Base-by-base conservation (phyloP, 1,140 invertebrate species). In the Drosophila insularis region DNA sequence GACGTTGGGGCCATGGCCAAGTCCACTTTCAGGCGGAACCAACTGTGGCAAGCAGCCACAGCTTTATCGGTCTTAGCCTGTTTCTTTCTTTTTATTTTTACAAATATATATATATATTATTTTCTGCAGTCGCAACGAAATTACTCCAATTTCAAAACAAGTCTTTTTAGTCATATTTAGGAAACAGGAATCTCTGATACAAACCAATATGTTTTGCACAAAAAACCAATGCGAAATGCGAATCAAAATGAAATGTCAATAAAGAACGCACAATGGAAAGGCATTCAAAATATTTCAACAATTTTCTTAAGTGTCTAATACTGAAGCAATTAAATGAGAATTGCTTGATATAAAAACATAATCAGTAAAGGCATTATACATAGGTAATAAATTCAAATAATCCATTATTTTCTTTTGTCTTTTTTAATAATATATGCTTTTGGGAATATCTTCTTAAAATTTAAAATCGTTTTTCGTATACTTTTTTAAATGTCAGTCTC, bases 61-160 rank as follows among this genome's bases (percentile, higher is more conserved):
- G 19, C 64, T 60, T 37, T 37, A 37, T 37, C 14, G 50, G 17
- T n/a, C 32, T 46, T 46, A 8, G 14, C 7, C 10, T 11, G 32
- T 35, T 35, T 35, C 10, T 35, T 35, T 35, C 10, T 8, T 35
- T 8, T 11, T 35, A 10, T 35, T 10, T 10, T 35, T 35, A 7
- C 4, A 3, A 3, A 23, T 23, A 4, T 23, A 3, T 23, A 2
- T 23, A 23, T 23, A 23, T 23, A 23, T 27, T 14, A 6, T 43
- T 46, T 46, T 21, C 8, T 21, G 43, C 43, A 63, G 64, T 62
- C 23, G 80, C 75, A 66, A 81, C 80, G 78, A 90, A 90, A 89
- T 90, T 90, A 90, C 89, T 90, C 89, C 89, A 90, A 91, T 90
- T 90, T 89, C 84, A 70, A 82, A 87, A 89, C 80, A 71, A 70